phyloP scores from a whole-genome alignment of 2,888 invertebrate genomes.

The Reticulitermes lucifugus region DNA sequence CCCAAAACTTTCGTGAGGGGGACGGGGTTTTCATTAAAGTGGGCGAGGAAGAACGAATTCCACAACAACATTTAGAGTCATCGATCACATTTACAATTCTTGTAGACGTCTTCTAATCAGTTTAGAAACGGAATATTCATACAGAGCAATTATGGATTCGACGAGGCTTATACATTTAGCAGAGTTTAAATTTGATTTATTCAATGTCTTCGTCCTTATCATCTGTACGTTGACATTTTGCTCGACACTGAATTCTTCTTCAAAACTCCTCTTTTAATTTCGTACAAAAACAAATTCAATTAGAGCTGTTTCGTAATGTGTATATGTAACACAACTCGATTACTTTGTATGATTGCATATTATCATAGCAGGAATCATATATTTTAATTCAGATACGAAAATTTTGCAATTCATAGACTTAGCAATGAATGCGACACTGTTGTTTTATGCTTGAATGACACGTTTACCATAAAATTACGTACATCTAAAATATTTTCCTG shows the following conservation, averaged over 20 bases:
- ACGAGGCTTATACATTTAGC: constrained; percentile 46
- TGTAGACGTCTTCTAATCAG: constrained; percentile 47
- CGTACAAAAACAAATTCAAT: background rate
- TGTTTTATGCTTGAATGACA: too few relatives aligned
- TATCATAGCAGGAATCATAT: too few relatives aligned
- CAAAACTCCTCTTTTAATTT: background rate
- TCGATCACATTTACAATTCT: constrained; percentile 46
- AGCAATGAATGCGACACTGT: too few relatives aligned
- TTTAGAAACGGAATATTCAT: constrained; percentile 53
- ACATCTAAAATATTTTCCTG: too few relatives aligned
- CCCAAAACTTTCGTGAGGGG: constrained; percentile 34
- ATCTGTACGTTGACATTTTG: background rate
- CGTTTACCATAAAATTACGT: too few relatives aligned
- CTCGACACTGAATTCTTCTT: background rate
- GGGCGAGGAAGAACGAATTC: background rate
- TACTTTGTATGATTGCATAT: too few relatives aligned
- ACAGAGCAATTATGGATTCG: constrained; percentile 49
- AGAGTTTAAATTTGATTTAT: constrained; percentile 50
- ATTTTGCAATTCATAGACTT: too few relatives aligned
- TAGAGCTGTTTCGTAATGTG: background rate
- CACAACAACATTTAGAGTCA: constrained; percentile 6
- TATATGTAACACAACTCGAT: background rate
- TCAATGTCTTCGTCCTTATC: constrained; percentile 17
- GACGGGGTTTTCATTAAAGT: constrained; percentile 47
- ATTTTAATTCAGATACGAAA: too few relatives aligned